A percentile compares a stretch with the other conserved stretches of the same genome.
These are phyloP conservation scores for Enteromius thamalakanensis DNA, from an alignment of 2,797 vertebrate genomes.

Conservation along the genomic window DNA sequence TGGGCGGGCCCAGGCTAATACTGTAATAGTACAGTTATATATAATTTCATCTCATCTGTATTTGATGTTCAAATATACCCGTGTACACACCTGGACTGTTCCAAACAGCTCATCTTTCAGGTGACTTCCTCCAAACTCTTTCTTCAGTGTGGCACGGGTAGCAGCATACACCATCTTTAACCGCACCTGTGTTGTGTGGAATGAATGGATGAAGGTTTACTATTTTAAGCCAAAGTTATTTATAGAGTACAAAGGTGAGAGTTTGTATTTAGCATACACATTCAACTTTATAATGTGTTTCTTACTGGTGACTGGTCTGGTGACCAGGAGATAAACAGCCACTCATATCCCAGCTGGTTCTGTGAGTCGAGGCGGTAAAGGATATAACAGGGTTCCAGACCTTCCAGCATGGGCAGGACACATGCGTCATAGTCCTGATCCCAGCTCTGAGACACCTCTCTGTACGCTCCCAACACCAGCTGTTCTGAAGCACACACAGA, in stretches of 20 bases:
- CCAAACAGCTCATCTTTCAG: conserved; percentile 97
- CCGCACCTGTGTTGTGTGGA: conserved; percentile 81
- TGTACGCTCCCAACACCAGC: conserved; percentile 89
- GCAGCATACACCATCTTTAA: conserved; percentile 99
- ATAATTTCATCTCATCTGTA: background rate
- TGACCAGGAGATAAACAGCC: conserved; percentile 98
- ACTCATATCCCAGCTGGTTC: conserved; percentile 95
- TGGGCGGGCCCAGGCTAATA: background rate
- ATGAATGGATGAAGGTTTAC: conserved; percentile 23
- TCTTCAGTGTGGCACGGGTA: conserved; percentile 96
- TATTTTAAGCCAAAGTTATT: background rate
- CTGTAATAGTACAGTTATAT: background rate
- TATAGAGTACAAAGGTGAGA: background rate
- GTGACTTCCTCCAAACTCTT: conserved; percentile 96
- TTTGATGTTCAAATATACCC: background rate
- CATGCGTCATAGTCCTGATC: conserved; percentile 90
- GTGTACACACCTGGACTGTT: conserved; percentile 84
- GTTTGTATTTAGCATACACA: background rate
- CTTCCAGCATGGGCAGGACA: conserved; percentile 88
- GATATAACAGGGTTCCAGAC: conserved; percentile 92
- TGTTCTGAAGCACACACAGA: conserved; percentile 81
- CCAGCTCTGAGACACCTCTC: conserved; percentile 87
- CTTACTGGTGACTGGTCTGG: conserved; percentile 94
- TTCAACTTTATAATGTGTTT: conserved; percentile 6
- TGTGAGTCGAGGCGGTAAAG: conserved; percentile 94